Evolutionary conservation across 2,888 invertebrate genomes (phyloP), one percentile per base, ranked within the genome.

Genomic region (Aproaerema taeniolella): DNA sequence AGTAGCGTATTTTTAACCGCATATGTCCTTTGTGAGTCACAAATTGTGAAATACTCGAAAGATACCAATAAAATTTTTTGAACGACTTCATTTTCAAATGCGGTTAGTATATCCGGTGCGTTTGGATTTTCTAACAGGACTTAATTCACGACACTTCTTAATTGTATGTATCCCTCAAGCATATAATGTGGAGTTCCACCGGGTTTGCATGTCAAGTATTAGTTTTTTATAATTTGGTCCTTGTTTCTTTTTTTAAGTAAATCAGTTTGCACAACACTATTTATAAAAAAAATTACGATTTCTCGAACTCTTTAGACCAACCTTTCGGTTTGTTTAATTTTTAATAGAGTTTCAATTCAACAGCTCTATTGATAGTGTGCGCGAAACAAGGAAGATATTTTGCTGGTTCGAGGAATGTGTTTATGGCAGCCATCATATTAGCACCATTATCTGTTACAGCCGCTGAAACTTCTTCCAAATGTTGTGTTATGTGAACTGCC

Each of bases 141-240:
- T 11, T 50, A 47, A 35, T 46, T 52, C 17, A 57, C 46, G 30
- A 33, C 46, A 30, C 31, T 33, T 31, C 47, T 46, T 38, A 50
- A 44, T 52, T 41, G 45, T 41, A 45, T 4, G 25, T 46, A 45
- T 38, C 41, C 39, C 45, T 49, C 42, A 43, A 48, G 41, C 47
- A 50, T 50, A 25, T 48, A 44, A 44, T 45, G 44, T 41, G 38
- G 48, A 58, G 43, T 62, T 64, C 56, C 58, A 57, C 39, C 60
- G 50, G 30, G 59, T 59, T 42, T 50, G 45, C 35, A 63, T 60
- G 47, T 60, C 56, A 45, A 47, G 50, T 43, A 58, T 38, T 39
- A n/a, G 53, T n/a, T 26, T 26, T 26, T n/a, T 9, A n/a, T n/a
- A 26, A n/a, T 26, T n/a, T n/a, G n/a, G n/a, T n/a, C n/a, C n/a